phyloP scores from a whole-genome alignment of 2,888 invertebrate species.

The Tenthredo scrophulariae region DNA sequence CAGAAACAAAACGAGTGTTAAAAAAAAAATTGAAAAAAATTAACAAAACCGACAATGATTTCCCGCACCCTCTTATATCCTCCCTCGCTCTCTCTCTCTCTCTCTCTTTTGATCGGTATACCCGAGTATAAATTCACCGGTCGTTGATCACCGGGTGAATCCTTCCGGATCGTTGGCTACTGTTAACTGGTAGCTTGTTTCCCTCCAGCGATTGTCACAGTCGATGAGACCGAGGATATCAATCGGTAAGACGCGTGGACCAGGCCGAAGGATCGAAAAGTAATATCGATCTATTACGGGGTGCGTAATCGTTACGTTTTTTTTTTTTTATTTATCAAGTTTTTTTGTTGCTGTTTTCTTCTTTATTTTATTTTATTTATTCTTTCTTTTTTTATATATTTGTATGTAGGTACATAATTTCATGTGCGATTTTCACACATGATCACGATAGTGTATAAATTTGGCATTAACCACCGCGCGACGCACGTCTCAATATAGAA shows the following conservation, averaged over 20 bases:
- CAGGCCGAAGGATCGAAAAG: slow-evolving; percentile 30
- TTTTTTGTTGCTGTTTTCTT: background rate
- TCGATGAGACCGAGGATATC: slow-evolving; percentile 57
- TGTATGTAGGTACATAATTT: no score
- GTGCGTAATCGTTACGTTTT: background rate
- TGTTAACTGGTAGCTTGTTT: slow-evolving; percentile 53
- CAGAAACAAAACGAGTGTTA: background rate
- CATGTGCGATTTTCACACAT: background rate
- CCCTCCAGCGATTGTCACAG: slow-evolving; percentile 63
- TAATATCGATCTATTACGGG: background rate
- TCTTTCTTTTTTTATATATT: no score
- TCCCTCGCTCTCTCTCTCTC: background rate
- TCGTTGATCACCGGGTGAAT: slow-evolving; percentile 67
- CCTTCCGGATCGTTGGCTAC: slow-evolving; percentile 67
- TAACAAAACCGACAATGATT: background rate
- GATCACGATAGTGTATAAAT: background rate
- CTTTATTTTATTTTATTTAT: background rate
- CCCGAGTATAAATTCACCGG: slow-evolving; percentile 59
- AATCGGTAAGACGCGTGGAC: slow-evolving; percentile 52
- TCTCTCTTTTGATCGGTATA: background rate
- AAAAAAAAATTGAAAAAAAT: background rate
- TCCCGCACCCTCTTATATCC: background rate
- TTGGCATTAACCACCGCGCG: background rate
- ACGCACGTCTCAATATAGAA: background rate
- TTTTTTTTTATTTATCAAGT: background rate